Evolutionary conservation across 2,113 vertebrate species (phyloP).

Genomic region (Silurus meridionalis): DNA sequence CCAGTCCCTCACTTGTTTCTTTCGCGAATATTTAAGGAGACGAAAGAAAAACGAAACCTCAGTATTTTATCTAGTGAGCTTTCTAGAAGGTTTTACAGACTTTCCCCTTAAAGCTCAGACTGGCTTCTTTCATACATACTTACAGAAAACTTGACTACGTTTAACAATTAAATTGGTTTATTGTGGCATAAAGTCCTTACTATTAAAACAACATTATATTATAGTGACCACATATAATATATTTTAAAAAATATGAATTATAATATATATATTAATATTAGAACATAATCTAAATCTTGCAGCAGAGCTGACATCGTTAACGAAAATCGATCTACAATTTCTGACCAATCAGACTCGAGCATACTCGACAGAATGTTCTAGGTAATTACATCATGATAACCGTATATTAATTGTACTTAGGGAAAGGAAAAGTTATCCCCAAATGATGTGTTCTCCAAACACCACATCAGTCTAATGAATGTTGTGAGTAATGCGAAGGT

Average conservation of each 20-base stretch:
- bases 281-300: not conserved
- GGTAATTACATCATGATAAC: no score
- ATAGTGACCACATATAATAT: not conserved
- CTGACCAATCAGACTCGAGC: not conserved
- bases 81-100: not conserved
- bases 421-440: not conserved
- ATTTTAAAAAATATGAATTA: no score
- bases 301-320: not conserved
- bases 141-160: not conserved
- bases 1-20: not conserved
- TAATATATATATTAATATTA: no score
- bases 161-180: not conserved
- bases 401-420: not conserved
- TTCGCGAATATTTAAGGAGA: not conserved
- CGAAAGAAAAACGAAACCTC: not conserved
- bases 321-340: not conserved
- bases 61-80: not conserved
- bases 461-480: constrained; percentile 10
- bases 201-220: not conserved
- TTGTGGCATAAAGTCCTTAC: not conserved
- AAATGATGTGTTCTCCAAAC: not conserved
- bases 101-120: not conserved
- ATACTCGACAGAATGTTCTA: no score
- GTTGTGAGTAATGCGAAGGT: not conserved
- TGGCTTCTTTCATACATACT: not conserved